Evolutionary conservation across 2,797 vertebrate species (phyloP), one percentile per base, ranked within the genome.

Genomic region (Acanthurus leucopareius): DNA sequence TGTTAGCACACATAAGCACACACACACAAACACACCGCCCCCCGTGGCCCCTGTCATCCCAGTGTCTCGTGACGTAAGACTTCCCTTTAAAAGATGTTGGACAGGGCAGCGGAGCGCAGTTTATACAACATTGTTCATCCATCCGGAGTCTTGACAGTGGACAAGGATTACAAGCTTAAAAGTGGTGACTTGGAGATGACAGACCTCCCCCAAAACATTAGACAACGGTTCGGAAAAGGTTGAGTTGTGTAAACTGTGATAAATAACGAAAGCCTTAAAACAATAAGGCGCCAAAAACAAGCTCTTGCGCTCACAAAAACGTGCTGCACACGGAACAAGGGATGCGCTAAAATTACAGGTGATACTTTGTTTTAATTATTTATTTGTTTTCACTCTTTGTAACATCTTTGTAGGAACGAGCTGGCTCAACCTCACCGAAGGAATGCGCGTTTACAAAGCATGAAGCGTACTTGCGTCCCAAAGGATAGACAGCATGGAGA

Each of bases 61-160:
- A 2, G 6, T 54, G 42, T 64, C 69, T 80, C 2, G 61, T 92
- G 89, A 93, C 87, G 92, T 90, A 74, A 73, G 51, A 84, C 19
- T 48, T 38, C 52, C 17, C 82, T 77, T 91, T 92, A 90, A 87
- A 93, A 69, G 40, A 38, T 19, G 62, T 28, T 35, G 65, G 65
- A 22, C 11, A 11, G 28, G 32, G 11, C 47, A 52, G 48, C 49
- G 1, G 70, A n/a, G 69, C 74, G 69, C 86, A 71, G 63, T 79
- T 73, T 54, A 52, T 66, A 17, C 57, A 42, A 25, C 54, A 51
- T 3, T 10, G 49, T n/a, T 10, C 40, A 61, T 28, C 54, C n/a
- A 17, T 15, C 38, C 3, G 25, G 64, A 66, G 57, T 56, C 61
- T 49, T 28, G 20, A 25, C 42, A 35, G 15, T 35, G 25, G 65